These are phyloP conservation scores for Solenodon paradoxus DNA, from an alignment of 2,113 vertebrate species.

Conservation along the genomic window DNA sequence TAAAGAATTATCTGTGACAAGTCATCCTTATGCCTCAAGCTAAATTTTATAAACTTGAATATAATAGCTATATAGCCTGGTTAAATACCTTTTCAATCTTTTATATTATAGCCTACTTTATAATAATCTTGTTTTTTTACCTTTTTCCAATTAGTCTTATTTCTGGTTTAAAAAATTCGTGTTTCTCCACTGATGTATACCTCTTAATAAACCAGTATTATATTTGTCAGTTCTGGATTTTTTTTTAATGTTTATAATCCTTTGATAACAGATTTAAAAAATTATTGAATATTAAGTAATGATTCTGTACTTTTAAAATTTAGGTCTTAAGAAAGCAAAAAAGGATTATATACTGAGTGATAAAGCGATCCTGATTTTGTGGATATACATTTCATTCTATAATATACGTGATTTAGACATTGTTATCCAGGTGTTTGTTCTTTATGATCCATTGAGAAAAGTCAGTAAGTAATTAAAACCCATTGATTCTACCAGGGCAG, in stretches of 20 bases:
- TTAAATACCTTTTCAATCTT: background rate
- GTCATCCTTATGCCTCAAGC: background rate
- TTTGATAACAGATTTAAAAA: slow-evolving; percentile 10
- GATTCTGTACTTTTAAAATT: background rate
- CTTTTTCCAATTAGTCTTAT: background rate
- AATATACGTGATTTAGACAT: background rate
- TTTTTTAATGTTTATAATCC: background rate
- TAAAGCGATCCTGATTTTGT: background rate
- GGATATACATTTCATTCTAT: background rate
- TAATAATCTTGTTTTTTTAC: background rate
- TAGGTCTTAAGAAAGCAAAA: background rate
- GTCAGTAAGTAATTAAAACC: background rate
- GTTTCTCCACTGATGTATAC: background rate
- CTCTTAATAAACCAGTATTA: background rate
- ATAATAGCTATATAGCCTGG: background rate
- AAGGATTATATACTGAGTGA: background rate
- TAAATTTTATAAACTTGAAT: background rate
- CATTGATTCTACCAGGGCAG: background rate
- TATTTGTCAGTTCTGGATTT: background rate
- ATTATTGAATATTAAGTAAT: background rate
- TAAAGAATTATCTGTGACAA: background rate
- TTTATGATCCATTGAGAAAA: background rate
- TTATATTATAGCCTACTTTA: background rate
- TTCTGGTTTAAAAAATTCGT: background rate
- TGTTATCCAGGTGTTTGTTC: background rate